Conservation (phyloP, 2,888 invertebrate genomes). For the Neoitamus cyanurus region DNA sequence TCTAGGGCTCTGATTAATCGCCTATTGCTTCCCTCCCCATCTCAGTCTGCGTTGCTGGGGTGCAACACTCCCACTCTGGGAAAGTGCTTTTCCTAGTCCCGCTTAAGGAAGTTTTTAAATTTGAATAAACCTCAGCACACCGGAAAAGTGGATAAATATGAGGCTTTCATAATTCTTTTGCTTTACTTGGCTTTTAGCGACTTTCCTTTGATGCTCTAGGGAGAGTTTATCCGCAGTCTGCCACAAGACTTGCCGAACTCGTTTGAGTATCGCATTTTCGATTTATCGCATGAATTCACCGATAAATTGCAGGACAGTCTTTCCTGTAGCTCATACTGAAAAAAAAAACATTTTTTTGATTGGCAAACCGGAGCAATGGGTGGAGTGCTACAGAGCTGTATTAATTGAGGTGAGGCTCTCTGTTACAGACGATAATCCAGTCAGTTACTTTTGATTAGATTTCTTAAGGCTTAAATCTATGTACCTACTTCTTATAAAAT, state of each 20-base stretch:
- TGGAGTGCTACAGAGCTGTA: background rate
- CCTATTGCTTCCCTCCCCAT: slow-evolving; percentile 9
- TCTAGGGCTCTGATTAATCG: slow-evolving; percentile 49
- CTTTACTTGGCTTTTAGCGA: background rate
- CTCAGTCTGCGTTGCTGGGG: background rate
- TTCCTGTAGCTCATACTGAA: background rate
- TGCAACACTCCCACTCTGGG: background rate
- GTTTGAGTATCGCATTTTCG: slow-evolving; percentile 57
- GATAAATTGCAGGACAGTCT: slow-evolving; percentile 54
- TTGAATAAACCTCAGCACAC: slow-evolving; percentile 45
- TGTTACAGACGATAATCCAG: background rate
- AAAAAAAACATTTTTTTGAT: background rate
- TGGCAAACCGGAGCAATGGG: background rate
- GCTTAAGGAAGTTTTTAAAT: slow-evolving; percentile 45
- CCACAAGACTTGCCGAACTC: background rate
- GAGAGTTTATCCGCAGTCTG: slow-evolving; percentile 8
- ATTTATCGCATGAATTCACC: slow-evolving; percentile 63
- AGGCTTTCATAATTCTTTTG: slow-evolving; percentile 36
- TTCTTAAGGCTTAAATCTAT: too few relatives aligned
- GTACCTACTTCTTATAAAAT: too few relatives aligned
- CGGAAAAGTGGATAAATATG: slow-evolving; percentile 38
- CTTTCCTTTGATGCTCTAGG: slow-evolving; percentile 25
- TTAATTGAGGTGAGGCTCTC: background rate
- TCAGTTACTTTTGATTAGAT: too few relatives aligned
- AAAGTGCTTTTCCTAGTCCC: background rate